Conservation (phyloP, 2,797 vertebrate species). For the Prionace glauca region DNA sequence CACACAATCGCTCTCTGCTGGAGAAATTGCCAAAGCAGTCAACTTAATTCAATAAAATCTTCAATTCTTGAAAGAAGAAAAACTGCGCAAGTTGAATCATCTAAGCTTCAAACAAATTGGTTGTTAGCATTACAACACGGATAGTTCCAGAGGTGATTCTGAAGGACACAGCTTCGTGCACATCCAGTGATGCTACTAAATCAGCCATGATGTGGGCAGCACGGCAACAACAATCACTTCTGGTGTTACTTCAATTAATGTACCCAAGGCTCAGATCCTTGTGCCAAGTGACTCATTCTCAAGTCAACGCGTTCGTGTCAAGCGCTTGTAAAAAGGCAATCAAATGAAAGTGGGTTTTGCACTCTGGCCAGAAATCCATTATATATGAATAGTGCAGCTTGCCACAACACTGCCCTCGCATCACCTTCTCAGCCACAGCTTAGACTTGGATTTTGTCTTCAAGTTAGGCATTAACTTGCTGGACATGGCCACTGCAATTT, state of each 20-base stretch:
- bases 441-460: neutral
- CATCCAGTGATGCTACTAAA: neutral
- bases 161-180: neutral
- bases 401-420: neutral
- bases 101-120: neutral
- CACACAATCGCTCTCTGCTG: neutral
- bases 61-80: neutral
- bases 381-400: neutral
- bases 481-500: neutral
- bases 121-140: neutral
- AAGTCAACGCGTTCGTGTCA: constrained; percentile 11
- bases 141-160: neutral
- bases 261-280: neutral
- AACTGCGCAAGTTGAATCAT: neutral
- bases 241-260: constrained; percentile 1
- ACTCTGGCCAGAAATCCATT: constrained; percentile 26
- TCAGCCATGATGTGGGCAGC: neutral
- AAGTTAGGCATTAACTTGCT: neutral
- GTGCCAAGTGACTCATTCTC: constrained; percentile 16
- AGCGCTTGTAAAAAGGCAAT: constrained; percentile 6
- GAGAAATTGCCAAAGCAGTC: constrained; percentile 12
- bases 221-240: neutral
- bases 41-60: constrained; percentile 6
- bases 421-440: neutral
- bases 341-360: constrained; percentile 5